Percentiles rank a stretch among this genome's conserved stretches.
phyloP scores from a whole-genome alignment of 2,888 invertebrate species.

The Protophormia terraenovae region DNA sequence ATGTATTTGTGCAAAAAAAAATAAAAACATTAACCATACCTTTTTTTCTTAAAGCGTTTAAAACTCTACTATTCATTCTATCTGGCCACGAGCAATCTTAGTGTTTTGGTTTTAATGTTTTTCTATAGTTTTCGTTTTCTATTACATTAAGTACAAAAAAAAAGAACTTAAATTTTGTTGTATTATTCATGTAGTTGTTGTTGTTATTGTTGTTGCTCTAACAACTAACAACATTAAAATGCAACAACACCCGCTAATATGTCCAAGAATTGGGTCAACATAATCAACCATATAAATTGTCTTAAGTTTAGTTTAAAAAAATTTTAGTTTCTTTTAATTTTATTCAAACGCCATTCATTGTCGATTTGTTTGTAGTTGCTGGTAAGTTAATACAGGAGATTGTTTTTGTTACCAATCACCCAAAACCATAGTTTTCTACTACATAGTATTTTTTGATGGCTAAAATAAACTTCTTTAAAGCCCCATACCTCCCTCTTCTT shows the following conservation, averaged over 20 bases:
- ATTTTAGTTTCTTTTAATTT: conserved; percentile 28
- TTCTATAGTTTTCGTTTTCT: background rate
- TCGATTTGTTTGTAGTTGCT: background rate
- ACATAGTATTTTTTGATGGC: background rate
- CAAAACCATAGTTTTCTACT: conserved; percentile 34
- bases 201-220: background rate
- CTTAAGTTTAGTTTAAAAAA: conserved; percentile 40
- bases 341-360: conserved; percentile 21
- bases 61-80: conserved; percentile 37
- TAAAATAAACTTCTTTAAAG: background rate
- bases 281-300: conserved; percentile 67
- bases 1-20: background rate
- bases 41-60: conserved; percentile 34
- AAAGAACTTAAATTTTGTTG: too few species aligned
- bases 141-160: background rate
- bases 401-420: conserved; percentile 22
- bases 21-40: conserved; percentile 31
- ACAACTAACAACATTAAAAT: conserved; percentile 58
- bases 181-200: too few species aligned
- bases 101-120: conserved; percentile 33
- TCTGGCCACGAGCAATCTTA: conserved; percentile 66
- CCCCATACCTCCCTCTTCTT: background rate
- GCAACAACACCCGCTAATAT: conserved; percentile 69
- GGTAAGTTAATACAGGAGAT: background rate
- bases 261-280: conserved; percentile 75